Evolutionary conservation across 1,140 invertebrate genomes (phyloP).

Genomic region (Pogonognathellus flavescens): DNA sequence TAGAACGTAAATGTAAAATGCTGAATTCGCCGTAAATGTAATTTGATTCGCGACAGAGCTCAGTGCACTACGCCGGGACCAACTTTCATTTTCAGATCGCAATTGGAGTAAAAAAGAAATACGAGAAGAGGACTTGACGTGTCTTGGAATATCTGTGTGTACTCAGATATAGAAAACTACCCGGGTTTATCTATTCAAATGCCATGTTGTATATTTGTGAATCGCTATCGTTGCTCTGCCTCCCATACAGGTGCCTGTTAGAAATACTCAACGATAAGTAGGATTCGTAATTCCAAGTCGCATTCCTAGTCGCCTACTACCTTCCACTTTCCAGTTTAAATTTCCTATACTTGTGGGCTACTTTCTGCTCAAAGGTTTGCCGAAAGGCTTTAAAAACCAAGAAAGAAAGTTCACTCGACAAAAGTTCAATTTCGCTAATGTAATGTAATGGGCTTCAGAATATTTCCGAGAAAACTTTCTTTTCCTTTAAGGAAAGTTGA

Average conservation of each 20-base stretch:
- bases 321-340: too few relatives aligned
- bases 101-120: neutral
- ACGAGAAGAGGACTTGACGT: neutral
- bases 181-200: too few relatives aligned
- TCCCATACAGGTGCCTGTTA: too few relatives aligned
- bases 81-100: conserved; percentile 23
- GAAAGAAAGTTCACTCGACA: conserved; percentile 39
- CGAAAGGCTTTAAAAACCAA: conserved; percentile 37
- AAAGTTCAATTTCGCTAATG: conserved; percentile 46
- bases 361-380: neutral
- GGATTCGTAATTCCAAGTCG: too few relatives aligned
- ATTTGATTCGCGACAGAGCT: conserved; percentile 1
- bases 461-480: conserved; percentile 17
- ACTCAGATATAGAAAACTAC: too few relatives aligned
- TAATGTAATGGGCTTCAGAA: conserved; percentile 8
- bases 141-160: too few relatives aligned
- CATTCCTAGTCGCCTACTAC: too few relatives aligned
- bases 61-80: neutral
- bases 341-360: too few relatives aligned
- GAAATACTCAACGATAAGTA: too few relatives aligned
- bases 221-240: too few relatives aligned
- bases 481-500: conserved; percentile 9
- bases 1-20: neutral
- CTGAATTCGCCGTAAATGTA: conserved; percentile 1
- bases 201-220: too few relatives aligned